phyloP scores from a whole-genome alignment of 2,797 vertebrate species.

The Phoxinus dragarum region DNA sequence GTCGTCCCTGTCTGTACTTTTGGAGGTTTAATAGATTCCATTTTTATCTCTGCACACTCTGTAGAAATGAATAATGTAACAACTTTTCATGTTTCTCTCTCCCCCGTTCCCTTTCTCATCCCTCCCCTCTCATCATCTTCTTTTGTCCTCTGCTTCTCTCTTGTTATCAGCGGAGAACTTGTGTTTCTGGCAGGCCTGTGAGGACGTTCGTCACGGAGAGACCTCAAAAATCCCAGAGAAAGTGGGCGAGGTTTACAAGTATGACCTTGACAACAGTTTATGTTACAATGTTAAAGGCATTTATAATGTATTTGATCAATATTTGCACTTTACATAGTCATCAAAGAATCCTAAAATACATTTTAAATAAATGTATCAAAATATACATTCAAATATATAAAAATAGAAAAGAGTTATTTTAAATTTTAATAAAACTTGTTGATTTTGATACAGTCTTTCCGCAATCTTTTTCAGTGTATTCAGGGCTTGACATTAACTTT shows the following conservation, averaged over 20 bases:
- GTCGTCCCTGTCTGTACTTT: neutral
- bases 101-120: neutral
- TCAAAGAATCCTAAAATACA: neutral
- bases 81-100: conserved; percentile 24
- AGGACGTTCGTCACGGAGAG: conserved; percentile 88
- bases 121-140: conserved; percentile 1
- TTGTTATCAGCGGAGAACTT: conserved; percentile 87
- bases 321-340: neutral
- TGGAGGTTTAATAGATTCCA: conserved; percentile 7
- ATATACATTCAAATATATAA: neutral
- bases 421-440: neutral
- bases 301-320: neutral
- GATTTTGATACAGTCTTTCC: neutral
- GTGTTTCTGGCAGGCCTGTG: conserved; percentile 93
- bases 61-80: conserved; percentile 47
- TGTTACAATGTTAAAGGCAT: neutral
- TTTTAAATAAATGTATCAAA: neutral
- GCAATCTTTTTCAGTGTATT: neutral
- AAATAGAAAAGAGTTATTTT: neutral
- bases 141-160: conserved; percentile 3
- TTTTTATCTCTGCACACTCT: conserved; percentile 26
- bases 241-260: conserved; percentile 89
- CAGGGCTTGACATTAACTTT: too few species aligned
- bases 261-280: conserved; percentile 10
- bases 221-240: conserved; percentile 80